Conservation (phyloP, 2,113 vertebrate genomes). For the Pimephales promelas region DNA sequence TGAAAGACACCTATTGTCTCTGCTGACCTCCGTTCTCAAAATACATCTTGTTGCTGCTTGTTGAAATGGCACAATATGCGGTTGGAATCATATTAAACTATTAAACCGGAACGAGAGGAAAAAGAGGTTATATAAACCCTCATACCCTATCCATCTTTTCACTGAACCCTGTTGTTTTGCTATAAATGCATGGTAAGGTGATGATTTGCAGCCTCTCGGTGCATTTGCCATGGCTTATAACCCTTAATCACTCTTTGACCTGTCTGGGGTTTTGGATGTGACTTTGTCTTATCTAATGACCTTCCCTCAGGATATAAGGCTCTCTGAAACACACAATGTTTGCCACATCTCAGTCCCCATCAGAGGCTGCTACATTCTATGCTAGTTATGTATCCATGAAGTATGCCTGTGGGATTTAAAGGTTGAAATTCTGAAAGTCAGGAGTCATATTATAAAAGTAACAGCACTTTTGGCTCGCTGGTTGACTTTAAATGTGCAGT, state of each 20-base stretch:
- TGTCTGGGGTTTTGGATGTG: not conserved
- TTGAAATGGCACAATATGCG: conserved; percentile 30
- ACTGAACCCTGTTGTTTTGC: conserved; percentile 9
- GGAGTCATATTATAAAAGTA: not conserved
- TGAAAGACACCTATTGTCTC: conserved; percentile 58
- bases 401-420: not conserved
- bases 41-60: conserved; percentile 1
- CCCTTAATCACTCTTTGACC: conserved; percentile 14
- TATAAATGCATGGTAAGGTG: conserved; percentile 6
- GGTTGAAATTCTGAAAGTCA: not conserved
- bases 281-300: conserved; percentile 30
- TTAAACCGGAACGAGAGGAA: conserved; percentile 21
- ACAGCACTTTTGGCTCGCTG: not conserved
- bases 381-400: not conserved
- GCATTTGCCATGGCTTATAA: not conserved
- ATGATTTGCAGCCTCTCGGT: not conserved
- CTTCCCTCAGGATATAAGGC: conserved; percentile 22
- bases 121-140: not conserved
- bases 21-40: conserved; percentile 54
- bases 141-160: not conserved
- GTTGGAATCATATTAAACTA: conserved; percentile 25
- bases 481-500: not conserved
- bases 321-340: not conserved
- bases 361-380: not conserved
- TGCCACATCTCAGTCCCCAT: not conserved